Evolutionary conservation across 2,888 invertebrate species (phyloP).

Genomic region (Gibbula magus): DNA sequence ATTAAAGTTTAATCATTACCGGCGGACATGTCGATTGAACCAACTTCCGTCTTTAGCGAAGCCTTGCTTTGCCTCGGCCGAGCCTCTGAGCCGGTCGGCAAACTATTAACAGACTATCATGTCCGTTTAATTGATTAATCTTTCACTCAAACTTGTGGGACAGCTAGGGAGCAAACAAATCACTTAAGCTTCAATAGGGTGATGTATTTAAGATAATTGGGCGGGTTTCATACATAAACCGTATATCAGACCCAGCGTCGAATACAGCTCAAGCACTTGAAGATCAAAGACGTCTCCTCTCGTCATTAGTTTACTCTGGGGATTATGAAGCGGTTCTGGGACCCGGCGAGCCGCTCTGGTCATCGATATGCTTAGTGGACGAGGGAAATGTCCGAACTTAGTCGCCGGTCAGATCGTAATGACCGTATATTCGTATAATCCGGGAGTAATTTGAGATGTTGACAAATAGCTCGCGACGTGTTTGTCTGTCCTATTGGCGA

Average conservation of each 20-base stretch:
- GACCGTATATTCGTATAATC: not conserved
- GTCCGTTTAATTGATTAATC: constrained; percentile 27
- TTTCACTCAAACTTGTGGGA: constrained; percentile 9
- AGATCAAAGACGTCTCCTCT: not conserved
- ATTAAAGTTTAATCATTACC: constrained; percentile 16
- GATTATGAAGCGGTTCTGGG: not conserved
- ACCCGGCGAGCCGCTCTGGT: not conserved
- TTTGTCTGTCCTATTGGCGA: no score
- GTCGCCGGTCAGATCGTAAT: not conserved
- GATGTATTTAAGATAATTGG: constrained; percentile 18
- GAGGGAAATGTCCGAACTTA: constrained; percentile 4
- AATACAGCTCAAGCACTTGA: not conserved
- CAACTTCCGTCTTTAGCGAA: constrained; percentile 18
- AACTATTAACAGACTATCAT: constrained; percentile 22
- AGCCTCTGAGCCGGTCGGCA: constrained; percentile 4
- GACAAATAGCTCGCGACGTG: not conserved
- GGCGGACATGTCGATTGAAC: constrained; percentile 3
- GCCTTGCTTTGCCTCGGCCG: not conserved
- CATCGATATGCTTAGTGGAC: constrained; percentile 3
- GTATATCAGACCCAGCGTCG: not conserved
- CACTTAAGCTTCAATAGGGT: not conserved
- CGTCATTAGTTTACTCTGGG: constrained; percentile 1
- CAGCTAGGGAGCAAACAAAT: constrained; percentile 2
- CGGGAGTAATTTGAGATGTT: not conserved
- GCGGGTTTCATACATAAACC: not conserved